These are phyloP conservation scores for Globia sparganii DNA, from an alignment of 2,888 invertebrate genomes.

Conservation along the genomic window DNA sequence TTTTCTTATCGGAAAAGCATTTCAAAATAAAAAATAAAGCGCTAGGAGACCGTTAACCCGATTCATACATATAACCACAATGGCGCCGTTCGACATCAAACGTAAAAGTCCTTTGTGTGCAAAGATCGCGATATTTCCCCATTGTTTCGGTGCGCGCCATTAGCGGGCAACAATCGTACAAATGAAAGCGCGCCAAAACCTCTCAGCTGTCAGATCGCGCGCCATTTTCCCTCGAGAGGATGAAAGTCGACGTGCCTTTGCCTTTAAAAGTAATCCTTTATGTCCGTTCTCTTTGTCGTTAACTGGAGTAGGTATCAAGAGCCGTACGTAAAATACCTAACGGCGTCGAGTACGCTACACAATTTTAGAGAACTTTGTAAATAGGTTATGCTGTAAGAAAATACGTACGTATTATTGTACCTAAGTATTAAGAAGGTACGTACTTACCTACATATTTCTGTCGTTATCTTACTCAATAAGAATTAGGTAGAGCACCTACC, in stretches of 20 bases:
- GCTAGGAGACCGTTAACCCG: constrained; percentile 37
- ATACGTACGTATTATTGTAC: constrained; percentile 3
- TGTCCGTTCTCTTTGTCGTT: constrained; percentile 67
- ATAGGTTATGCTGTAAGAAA: constrained; percentile 21
- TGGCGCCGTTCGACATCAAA: constrained; percentile 85
- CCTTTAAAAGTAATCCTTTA: constrained; percentile 71
- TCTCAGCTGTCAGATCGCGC: constrained; percentile 83
- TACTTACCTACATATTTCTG: neutral
- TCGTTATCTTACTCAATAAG: neutral
- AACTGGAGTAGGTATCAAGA: constrained; percentile 59
- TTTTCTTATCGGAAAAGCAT: constrained; percentile 23
- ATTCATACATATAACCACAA: constrained; percentile 70
- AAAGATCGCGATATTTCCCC: constrained; percentile 80
- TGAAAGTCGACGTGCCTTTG: constrained; percentile 72
- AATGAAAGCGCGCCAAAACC: constrained; percentile 82
- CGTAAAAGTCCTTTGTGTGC: constrained; percentile 84
- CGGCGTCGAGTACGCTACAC: constrained; percentile 30
- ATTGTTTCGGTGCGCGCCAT: constrained; percentile 87
- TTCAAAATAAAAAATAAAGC: constrained; percentile 44
- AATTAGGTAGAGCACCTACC: too few species aligned
- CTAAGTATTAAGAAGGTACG: neutral
- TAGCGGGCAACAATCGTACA: constrained; percentile 84
- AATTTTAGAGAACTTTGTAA: constrained; percentile 27
- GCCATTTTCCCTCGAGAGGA: constrained; percentile 81
- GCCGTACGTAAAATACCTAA: constrained; percentile 51